Evolutionary conservation across 1,140 invertebrate species (phyloP), one percentile per base, ranked within the genome.

Genomic region (Drosophila saltans): DNA sequence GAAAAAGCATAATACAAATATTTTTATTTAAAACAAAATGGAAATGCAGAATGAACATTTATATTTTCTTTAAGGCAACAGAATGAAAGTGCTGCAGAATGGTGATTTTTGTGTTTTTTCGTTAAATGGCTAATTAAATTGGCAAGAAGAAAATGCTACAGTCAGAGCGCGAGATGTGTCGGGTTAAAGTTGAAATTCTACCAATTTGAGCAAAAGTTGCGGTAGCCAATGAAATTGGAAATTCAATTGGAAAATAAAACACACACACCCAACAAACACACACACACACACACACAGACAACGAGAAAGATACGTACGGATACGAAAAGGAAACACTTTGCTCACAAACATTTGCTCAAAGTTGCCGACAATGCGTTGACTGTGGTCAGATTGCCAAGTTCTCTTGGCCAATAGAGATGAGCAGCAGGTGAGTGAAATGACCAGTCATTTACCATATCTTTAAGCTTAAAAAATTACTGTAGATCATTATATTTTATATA

Each of bases 71-170:
- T 16, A 16, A 16, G 16, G 16, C 16, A 16, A 48, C 16, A 48
- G 21, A 48, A 8, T 16, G 8, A 10, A 26, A 48, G 3, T 9
- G 21, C 45, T 26, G 21, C 30, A 24, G 40, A 43, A 21, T 26
- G 21, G n/a, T 26, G 26, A 43, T 79, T 40, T 70, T 60, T 75
- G 68, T 71, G 3, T 36, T 36, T 36, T 36, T 36, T 7, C 3
- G 33, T 36, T 86, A 81, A 80, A 82, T 86, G 83, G 83, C 68
- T 86, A 86, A 86, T 86, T 86, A 88, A 86, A 88, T 80, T 86
- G 76, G 69, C 69, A 72, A 77, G 69, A 58, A 77, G 69, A 58
- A 39, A 30, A 59, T 45, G 24, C 58, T 26, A 33, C 45, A 74
- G 63, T 16, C 56, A 60, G 30, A 59, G 16, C 55, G 55, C 39